Base-by-base conservation (phyloP, 2,888 invertebrate genomes). In the Hypomecis punctinalis region DNA sequence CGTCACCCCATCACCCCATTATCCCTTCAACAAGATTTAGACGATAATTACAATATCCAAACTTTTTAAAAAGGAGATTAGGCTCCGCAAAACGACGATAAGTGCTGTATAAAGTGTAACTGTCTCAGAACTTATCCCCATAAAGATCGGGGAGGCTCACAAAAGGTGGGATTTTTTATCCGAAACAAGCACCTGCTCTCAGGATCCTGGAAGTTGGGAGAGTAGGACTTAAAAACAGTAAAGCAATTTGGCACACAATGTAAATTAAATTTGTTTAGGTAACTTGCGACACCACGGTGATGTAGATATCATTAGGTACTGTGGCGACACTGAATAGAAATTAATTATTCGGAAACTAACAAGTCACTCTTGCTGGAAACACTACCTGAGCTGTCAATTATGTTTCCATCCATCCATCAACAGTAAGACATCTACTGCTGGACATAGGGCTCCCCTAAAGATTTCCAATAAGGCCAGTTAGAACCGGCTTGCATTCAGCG, bases 151-250 rank as follows among this genome's bases (percentile, higher is more conserved):
- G 66, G 54, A 56, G 35, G 54, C 49, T 65, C 63, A 68, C 67
- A 70, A 70, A 71, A 89, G 90, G 91, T 90, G 87, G 88, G 80
- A 83, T 90, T 92, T 78, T 92, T 92, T 88, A 87, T 89, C 88
- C 89, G 82, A 84, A 78, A 70, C 82, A 79, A 85, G 86, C 92
- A 92, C 92, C 92, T 92, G 92, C 88, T 90, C 80, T 80, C 71
- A 59, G 70, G 60, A 66, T 76, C 80, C 80, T 80, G 42, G 36
- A 48, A 72, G 61, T 61, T 61, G 37, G 52, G 37, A 40, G 61
- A 53, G 64, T 64, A 10, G 0, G 10, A 36, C 13, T 46, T 56
- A 56, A 6, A 10, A 23, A 11, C 61, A 61, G 65, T 61, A 66
- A 35, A 13, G 5, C 53, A 61, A 35, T 33, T 63, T 83, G 77